phyloP scores from a whole-genome alignment of 2,888 invertebrate genomes.

The Papilio protenor region DNA sequence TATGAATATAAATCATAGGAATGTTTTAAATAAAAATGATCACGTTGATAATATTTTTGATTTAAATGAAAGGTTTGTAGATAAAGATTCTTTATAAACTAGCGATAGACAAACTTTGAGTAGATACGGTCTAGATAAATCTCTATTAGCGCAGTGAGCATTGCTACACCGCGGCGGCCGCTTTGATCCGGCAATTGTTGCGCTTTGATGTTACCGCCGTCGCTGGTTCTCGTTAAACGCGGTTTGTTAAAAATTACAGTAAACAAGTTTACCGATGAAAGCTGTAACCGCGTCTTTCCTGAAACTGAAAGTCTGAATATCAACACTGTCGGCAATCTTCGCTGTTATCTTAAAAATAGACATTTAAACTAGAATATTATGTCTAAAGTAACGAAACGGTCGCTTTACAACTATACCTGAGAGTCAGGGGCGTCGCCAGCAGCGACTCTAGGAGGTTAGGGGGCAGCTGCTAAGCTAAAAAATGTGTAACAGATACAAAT shows the following conservation, averaged over 20 bases:
- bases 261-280: slow-evolving; percentile 61
- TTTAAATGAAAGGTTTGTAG: neutral
- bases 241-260: slow-evolving; percentile 61
- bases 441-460: too few relatives aligned
- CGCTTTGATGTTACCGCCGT: slow-evolving; percentile 60
- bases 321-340: neutral
- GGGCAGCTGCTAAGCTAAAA: too few relatives aligned
- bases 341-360: neutral
- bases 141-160: slow-evolving; percentile 55
- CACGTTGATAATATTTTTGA: neutral
- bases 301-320: slow-evolving; percentile 34
- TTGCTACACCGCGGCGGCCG: slow-evolving; percentile 55
- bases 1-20: neutral
- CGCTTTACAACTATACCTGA: neutral
- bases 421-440: too few relatives aligned
- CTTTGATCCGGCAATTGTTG: slow-evolving; percentile 67
- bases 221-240: slow-evolving; percentile 66
- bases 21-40: neutral
- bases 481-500: too few relatives aligned
- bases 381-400: neutral
- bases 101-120: neutral
- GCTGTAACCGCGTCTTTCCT: slow-evolving; percentile 49
- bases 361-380: neutral
- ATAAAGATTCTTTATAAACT: slow-evolving; percentile 9
- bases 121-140: slow-evolving; percentile 46